Base-by-base conservation (phyloP, 2,888 invertebrate species). In the Eupithecia abbreviata region DNA sequence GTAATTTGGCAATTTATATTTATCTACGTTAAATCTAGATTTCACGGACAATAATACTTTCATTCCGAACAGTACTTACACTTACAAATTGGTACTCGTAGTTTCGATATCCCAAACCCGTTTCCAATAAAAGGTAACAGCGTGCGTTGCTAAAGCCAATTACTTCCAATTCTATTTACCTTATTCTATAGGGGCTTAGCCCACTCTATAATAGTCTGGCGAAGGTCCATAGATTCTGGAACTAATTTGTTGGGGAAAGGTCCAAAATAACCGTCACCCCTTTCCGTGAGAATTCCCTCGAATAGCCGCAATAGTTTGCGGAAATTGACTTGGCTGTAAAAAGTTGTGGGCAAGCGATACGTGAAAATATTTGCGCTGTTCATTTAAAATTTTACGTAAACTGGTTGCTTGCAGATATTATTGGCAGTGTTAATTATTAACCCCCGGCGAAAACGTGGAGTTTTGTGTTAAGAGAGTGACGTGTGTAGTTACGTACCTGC, bases 121-220 rank as follows among this genome's bases (percentile, higher is more conserved):
- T 79, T 82, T 84, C 82, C 88, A 85, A 91, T 92, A 90, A 91
- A 91, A 88, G 80, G 84, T 88, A 87, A 91, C 86, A 82, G 77
- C 81, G 84, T 85, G 85, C 83, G 77, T 84, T 84, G 87, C 88
- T 88, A 91, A 91, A 89, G 84, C 81, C 86, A 88, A 90, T 90
- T 90, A 89, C 82, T 85, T 89, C 86, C 85, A 82, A 85, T 88
- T 88, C 83, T 88, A 84, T 89, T 88, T 88, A 87, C 84, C 84
- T 86, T 85, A 84, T 82, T 81, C 84, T 80, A 86, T 85, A 80
- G 82, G 82, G 80, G 76, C 82, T 84, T 75, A 78, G 62, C 77
- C 62, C 75, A 66, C 81, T 82, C 80, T 83, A 79, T 79, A 83
- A 85, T 84, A 82, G 80, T 70, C 72, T 47, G 42, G 45, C 45